A percentile compares a stretch with the other conserved stretches of the same genome.
phyloP scores from a whole-genome alignment of 1,140 invertebrate genomes.

The Holcopasites calliopsidis region DNA sequence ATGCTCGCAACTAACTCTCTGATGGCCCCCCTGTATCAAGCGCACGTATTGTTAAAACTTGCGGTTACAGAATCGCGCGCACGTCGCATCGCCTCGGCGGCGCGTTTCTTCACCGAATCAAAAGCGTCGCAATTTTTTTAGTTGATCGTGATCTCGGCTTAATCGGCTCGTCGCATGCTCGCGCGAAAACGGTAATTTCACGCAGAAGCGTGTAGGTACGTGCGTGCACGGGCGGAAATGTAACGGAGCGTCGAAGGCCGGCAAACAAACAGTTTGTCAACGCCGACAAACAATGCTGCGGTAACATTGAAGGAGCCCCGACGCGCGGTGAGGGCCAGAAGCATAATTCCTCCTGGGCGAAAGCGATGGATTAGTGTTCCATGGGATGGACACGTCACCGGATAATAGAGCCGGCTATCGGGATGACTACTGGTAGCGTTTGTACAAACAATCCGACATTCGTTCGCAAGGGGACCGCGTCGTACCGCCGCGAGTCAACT shows the following conservation, averaged over 20 bases:
- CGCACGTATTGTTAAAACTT: not conserved
- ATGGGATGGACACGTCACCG: not conserved
- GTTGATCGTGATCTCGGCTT: not conserved
- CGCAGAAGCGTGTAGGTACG: not conserved
- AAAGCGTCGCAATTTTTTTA: too few relatives aligned
- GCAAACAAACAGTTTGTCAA: not conserved
- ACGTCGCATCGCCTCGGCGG: not conserved
- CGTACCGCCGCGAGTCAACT: not conserved
- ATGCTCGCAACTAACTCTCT: slow-evolving; percentile 65
- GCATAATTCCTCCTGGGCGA: not conserved
- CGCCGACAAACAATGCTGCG: too few relatives aligned
- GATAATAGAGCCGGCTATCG: not conserved
- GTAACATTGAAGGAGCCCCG: not conserved
- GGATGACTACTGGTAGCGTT: not conserved
- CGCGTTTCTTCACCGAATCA: not conserved
- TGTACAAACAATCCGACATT: not conserved
- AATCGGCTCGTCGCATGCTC: not conserved
- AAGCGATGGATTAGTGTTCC: too few relatives aligned
- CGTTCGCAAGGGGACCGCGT: not conserved
- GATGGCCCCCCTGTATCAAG: slow-evolving; percentile 34
- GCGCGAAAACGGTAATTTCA: not conserved
- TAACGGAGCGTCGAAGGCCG: not conserved
- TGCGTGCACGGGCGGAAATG: too few relatives aligned
- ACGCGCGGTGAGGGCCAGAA: not conserved
- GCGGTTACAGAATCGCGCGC: too few relatives aligned